phyloP scores from a whole-genome alignment of 2,113 vertebrate genomes.

The Pandion haliaetus region DNA sequence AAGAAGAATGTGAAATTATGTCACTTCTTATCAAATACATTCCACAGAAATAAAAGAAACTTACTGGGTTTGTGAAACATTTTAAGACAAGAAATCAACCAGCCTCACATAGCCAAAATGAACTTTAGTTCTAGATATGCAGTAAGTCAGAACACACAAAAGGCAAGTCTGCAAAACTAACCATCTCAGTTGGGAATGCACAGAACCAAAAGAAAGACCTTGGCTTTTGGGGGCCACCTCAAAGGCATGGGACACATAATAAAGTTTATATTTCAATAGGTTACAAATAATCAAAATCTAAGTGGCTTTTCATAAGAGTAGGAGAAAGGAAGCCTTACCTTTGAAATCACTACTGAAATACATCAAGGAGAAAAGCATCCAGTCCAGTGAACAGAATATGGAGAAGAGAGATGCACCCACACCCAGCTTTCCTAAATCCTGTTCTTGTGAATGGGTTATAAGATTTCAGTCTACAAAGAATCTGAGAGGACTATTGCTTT shows the following conservation, averaged over 20 bases:
- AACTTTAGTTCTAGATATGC: neutral
- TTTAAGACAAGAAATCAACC: neutral
- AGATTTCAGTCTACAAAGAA: neutral
- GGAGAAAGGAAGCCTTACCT: neutral
- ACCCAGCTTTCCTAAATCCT: neutral
- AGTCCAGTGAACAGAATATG: neutral
- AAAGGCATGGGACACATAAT: neutral
- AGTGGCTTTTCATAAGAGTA: neutral
- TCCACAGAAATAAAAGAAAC: neutral
- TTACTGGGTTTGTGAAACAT: neutral
- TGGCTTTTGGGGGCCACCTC: neutral
- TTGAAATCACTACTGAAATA: neutral
- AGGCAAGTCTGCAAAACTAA: neutral
- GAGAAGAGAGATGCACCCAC: neutral
- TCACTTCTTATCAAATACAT: neutral
- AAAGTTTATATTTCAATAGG: neutral
- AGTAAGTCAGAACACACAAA: neutral
- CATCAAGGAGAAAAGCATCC: neutral
- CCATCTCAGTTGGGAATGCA: neutral
- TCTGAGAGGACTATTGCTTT: neutral
- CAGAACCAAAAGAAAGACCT: neutral
- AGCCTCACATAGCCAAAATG: accelerated
- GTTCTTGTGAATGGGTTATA: neutral
- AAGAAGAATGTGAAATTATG: neutral
- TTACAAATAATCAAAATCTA: neutral